Evolutionary conservation across 2,888 invertebrate genomes (phyloP).

Genomic region (Criorhina ranunculi): DNA sequence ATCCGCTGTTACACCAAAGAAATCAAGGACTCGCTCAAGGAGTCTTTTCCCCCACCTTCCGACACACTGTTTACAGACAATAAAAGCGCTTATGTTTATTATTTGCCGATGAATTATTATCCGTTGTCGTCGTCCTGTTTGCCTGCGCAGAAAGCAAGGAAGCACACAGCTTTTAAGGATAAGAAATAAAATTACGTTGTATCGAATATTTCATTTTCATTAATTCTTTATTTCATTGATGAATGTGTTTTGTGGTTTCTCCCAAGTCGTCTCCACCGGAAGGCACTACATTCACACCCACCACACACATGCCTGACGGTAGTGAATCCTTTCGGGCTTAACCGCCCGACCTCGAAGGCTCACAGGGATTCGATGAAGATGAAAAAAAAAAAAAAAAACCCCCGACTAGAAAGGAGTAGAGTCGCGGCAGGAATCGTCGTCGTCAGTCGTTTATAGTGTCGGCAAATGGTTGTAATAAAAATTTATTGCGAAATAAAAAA

Average conservation of each 20-base stretch:
- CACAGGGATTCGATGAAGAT: conserved; percentile 14
- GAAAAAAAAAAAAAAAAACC: conserved; percentile 1
- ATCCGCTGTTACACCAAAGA: conserved; percentile 11
- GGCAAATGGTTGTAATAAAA: conserved; percentile 80
- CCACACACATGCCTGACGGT: background rate
- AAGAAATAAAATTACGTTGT: conserved; percentile 40
- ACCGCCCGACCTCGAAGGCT: conserved; percentile 7
- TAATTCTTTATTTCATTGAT: conserved; percentile 66
- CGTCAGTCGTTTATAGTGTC: conserved; percentile 66
- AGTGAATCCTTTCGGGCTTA: conserved; percentile 36
- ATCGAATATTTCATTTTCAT: conserved; percentile 61
- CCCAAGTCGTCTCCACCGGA: background rate
- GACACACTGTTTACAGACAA: conserved; percentile 77
- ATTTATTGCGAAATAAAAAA: conserved; percentile 83
- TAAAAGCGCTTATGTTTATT: conserved; percentile 82
- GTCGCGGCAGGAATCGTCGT: conserved; percentile 58
- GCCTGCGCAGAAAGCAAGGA: background rate
- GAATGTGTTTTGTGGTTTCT: conserved; percentile 59
- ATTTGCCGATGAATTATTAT: conserved; percentile 82
- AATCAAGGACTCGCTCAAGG: background rate
- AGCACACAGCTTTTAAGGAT: conserved; percentile 5
- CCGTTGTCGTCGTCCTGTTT: conserved; percentile 37
- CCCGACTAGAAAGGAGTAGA: conserved; percentile 4
- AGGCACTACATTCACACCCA: background rate
- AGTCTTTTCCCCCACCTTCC: background rate